These are phyloP conservation scores for Tipula lateralis DNA, from an alignment of 2,888 invertebrate species.

Conservation along the genomic window DNA sequence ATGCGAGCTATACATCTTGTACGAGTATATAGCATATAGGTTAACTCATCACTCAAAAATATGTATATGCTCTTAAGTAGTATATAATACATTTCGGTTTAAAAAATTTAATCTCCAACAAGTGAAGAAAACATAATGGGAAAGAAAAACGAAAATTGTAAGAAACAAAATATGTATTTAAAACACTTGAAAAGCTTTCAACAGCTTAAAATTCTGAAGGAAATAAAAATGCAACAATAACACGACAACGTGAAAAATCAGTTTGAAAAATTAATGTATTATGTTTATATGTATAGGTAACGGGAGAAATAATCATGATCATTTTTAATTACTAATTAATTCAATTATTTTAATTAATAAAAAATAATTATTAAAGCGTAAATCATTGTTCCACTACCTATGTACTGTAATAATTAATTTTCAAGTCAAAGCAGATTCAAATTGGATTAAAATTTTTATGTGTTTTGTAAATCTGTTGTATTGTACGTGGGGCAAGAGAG, in stretches of 20 bases:
- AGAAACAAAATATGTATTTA: background rate
- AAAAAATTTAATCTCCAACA: background rate
- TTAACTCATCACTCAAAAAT: constrained; percentile 8
- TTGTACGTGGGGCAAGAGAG: no score
- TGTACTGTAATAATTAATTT: no score
- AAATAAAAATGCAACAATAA: background rate
- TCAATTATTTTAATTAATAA: no score
- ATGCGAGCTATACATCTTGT: background rate
- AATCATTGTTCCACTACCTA: no score
- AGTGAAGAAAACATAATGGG: background rate
- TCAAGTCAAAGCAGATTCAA: no score
- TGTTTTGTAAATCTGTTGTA: no score
- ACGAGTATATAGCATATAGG: background rate
- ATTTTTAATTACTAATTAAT: no score
- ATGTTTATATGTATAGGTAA: no score
- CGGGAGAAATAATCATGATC: no score
- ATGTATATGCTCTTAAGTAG: background rate
- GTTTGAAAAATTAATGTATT: background rate
- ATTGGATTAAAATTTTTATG: no score
- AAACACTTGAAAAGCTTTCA: background rate
- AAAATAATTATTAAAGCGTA: no score
- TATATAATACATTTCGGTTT: background rate
- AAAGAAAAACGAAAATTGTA: background rate
- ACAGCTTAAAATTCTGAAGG: background rate
- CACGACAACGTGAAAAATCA: background rate